phyloP scores from a whole-genome alignment of 1,140 invertebrate genomes.

The Laodelphax striatellus region DNA sequence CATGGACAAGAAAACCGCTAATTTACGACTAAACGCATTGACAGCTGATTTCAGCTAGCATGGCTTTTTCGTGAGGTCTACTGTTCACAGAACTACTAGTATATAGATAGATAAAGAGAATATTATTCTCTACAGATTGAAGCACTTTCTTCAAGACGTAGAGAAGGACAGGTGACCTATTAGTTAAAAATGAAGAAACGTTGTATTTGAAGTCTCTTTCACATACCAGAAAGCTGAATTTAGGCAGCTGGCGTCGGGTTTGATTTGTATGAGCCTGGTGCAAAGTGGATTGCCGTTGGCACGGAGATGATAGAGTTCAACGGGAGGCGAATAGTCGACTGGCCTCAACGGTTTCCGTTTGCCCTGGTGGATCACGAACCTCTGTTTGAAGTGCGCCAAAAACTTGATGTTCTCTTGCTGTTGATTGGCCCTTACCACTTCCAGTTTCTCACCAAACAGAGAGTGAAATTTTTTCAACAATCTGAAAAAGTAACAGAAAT shows the following conservation, averaged over 20 bases:
- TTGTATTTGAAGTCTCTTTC: too few relatives aligned
- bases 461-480: conserved; percentile 96
- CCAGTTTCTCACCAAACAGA: conserved; percentile 87
- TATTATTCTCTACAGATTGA: too few relatives aligned
- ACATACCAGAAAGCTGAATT: conserved; percentile 77
- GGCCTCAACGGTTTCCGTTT: conserved; percentile 55
- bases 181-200: too few relatives aligned
- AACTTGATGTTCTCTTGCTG: conserved; percentile 99
- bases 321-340: conserved; percentile 41
- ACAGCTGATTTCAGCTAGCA: too few relatives aligned
- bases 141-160: too few relatives aligned
- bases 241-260: conserved; percentile 60
- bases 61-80: too few relatives aligned
- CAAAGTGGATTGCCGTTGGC: conserved; percentile 92
- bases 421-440: conserved; percentile 94
- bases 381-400: conserved; percentile 91
- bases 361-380: conserved; percentile 89
- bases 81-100: too few relatives aligned
- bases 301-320: conserved; percentile 90
- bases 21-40: too few relatives aligned
- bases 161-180: too few relatives aligned
- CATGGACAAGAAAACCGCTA: too few relatives aligned
- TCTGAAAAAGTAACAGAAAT: conserved; percentile 34
- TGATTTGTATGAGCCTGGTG: conserved; percentile 85
- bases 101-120: too few relatives aligned